phyloP scores from a whole-genome alignment of 2,888 invertebrate genomes.

The Scaeva pyrastri region DNA sequence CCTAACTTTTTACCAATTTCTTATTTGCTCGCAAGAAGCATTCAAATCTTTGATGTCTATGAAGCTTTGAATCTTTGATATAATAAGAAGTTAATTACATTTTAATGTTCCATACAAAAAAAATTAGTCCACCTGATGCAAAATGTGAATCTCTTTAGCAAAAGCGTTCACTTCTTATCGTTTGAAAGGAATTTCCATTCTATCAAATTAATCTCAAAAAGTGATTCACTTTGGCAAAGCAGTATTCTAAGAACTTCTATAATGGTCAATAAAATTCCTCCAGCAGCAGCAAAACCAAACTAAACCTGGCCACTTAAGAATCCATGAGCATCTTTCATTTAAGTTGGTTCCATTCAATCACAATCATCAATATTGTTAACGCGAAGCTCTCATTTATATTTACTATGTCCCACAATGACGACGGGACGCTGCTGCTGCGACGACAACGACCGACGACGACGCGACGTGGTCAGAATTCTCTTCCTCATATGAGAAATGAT shows the following conservation, averaged over 20 bases:
- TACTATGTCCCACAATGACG: slow-evolving; percentile 13
- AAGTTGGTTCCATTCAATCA: slow-evolving; percentile 19
- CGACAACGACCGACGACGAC: too few species aligned
- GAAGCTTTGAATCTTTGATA: too few species aligned
- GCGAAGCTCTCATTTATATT: slow-evolving; percentile 24
- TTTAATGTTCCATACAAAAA: not conserved
- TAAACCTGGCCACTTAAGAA: slow-evolving; percentile 14
- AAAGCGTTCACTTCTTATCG: too few species aligned
- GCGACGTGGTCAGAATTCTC: not conserved
- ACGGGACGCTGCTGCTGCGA: too few species aligned
- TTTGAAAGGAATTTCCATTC: not conserved
- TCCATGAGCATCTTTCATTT: not conserved
- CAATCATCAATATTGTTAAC: slow-evolving; percentile 40
- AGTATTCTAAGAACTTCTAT: not conserved
- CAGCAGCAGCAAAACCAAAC: not conserved
- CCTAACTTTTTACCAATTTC: too few species aligned
- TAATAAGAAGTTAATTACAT: too few species aligned
- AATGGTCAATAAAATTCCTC: not conserved
- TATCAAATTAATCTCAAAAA: not conserved
- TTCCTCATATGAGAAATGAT: slow-evolving; percentile 27
- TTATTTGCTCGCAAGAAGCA: too few species aligned
- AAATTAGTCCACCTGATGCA: not conserved
- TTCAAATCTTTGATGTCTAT: too few species aligned
- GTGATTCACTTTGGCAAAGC: not conserved
- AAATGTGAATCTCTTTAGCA: not conserved